Evolutionary conservation across 2,888 invertebrate genomes (phyloP).

Genomic region (Malthinus flaveolus): DNA sequence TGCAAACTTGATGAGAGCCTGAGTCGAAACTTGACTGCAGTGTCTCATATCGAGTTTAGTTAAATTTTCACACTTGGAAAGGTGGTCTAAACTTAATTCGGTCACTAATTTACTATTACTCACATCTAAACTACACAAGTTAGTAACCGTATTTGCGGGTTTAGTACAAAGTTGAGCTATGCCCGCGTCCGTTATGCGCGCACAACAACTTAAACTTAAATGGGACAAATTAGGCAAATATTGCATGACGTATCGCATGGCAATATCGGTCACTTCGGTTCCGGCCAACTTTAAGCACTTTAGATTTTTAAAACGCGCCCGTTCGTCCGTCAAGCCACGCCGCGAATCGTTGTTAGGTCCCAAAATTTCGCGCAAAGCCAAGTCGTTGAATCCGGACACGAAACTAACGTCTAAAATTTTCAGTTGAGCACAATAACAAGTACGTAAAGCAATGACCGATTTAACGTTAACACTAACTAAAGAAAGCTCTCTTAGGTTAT

Average conservation of each 20-base stretch:
- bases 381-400: conserved; percentile 83
- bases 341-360: conserved; percentile 86
- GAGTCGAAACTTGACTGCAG: conserved; percentile 78
- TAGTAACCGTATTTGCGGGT: conserved; percentile 68
- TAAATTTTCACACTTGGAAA: conserved; percentile 74
- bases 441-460: conserved; percentile 38
- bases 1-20: conserved; percentile 82
- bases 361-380: conserved; percentile 80
- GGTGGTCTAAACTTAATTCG: conserved; percentile 80
- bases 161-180: conserved; percentile 83
- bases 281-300: conserved; percentile 78
- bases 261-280: conserved; percentile 89
- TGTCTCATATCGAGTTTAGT: conserved; percentile 76
- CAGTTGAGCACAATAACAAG: conserved; percentile 71
- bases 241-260: conserved; percentile 75
- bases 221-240: conserved; percentile 74
- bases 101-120: conserved; percentile 83
- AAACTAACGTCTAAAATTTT: conserved; percentile 82
- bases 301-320: conserved; percentile 76
- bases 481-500: conserved; percentile 79
- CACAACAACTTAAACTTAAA: conserved; percentile 84
- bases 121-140: conserved; percentile 74
- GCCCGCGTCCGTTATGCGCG: conserved; percentile 86
- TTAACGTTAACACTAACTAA: conserved; percentile 67
- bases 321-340: conserved; percentile 73